Evolutionary conservation across 2,797 vertebrate genomes (phyloP).

Genomic region (Petrocephalus schoutedeni): DNA sequence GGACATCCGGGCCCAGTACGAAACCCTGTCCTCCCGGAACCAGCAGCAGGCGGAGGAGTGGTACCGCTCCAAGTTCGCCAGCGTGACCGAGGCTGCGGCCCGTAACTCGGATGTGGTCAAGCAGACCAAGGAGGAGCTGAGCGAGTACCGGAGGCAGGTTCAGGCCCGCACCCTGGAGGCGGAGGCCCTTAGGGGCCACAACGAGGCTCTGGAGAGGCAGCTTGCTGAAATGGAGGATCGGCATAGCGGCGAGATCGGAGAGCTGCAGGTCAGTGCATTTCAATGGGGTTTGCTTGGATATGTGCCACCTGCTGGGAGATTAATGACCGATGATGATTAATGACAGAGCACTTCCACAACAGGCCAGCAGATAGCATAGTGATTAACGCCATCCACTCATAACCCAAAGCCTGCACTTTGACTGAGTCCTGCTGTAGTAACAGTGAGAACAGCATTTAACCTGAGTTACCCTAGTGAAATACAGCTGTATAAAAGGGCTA

Average conservation of each 20-base stretch:
- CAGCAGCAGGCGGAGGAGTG: slow-evolving; percentile 71
- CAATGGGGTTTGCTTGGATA: not conserved
- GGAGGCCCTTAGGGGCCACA: slow-evolving; percentile 68
- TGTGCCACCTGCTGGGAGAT: not conserved
- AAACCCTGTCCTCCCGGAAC: slow-evolving; percentile 67
- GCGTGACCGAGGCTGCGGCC: slow-evolving; percentile 59
- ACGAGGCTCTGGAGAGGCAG: slow-evolving; percentile 71
- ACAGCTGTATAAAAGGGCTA: not conserved
- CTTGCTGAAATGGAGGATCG: slow-evolving; percentile 71
- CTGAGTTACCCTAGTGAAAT: not conserved
- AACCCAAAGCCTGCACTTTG: not conserved
- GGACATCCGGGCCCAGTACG: slow-evolving; percentile 71
- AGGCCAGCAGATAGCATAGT: not conserved
- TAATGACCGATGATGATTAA: not conserved
- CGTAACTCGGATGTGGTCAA: slow-evolving; percentile 69
- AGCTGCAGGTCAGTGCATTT: slow-evolving; percentile 59
- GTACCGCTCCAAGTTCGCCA: slow-evolving; percentile 72
- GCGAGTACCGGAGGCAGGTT: slow-evolving; percentile 71
- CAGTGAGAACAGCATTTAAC: not conserved
- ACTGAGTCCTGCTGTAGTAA: not conserved
- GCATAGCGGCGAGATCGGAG: slow-evolving; percentile 61
- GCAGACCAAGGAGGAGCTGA: slow-evolving; percentile 72
- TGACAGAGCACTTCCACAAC: not conserved
- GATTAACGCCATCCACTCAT: not conserved
- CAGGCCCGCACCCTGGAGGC: slow-evolving; percentile 72